Conservation (phyloP, 2,113 vertebrate species). For the Fulica atra region DNA sequence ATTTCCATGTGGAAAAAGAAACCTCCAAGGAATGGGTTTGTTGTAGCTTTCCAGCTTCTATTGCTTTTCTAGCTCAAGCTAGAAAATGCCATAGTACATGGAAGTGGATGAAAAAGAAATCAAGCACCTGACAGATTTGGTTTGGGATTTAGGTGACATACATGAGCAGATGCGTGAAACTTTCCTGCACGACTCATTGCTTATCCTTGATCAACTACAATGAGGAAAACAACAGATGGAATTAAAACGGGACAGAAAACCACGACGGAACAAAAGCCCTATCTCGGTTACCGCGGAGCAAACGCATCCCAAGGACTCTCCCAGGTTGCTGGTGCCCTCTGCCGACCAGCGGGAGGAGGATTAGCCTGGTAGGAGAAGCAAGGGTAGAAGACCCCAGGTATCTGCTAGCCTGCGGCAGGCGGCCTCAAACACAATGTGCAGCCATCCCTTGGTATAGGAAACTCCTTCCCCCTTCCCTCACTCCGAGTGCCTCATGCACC, state of each 20-base stretch:
- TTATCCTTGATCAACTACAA: neutral
- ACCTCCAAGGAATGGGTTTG: neutral
- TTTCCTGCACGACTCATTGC: neutral
- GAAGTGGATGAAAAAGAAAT: slow-evolving; percentile 14
- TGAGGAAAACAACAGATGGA: neutral
- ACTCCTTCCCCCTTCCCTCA: neutral
- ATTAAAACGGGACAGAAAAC: slow-evolving; percentile 13
- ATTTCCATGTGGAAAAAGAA: neutral
- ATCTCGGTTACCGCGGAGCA: neutral
- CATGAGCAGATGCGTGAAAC: neutral
- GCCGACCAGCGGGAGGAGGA: neutral
- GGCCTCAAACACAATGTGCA: neutral
- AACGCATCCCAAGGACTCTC: neutral
- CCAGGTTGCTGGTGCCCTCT: slow-evolving; percentile 45
- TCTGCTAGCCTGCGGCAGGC: neutral
- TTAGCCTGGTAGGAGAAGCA: neutral
- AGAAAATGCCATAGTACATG: neutral
- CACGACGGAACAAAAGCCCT: neutral
- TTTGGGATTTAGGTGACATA: neutral
- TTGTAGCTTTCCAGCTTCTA: neutral
- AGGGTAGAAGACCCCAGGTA: neutral
- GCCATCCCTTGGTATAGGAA: accelerated
- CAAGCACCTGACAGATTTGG: neutral
- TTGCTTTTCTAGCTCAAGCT: neutral
- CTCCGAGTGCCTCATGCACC: neutral